Percentiles rank a stretch among this genome's conserved stretches.
These are phyloP conservation scores for Hyposoter didymator DNA, from an alignment of 2,888 invertebrate genomes.

Conservation along the genomic window DNA sequence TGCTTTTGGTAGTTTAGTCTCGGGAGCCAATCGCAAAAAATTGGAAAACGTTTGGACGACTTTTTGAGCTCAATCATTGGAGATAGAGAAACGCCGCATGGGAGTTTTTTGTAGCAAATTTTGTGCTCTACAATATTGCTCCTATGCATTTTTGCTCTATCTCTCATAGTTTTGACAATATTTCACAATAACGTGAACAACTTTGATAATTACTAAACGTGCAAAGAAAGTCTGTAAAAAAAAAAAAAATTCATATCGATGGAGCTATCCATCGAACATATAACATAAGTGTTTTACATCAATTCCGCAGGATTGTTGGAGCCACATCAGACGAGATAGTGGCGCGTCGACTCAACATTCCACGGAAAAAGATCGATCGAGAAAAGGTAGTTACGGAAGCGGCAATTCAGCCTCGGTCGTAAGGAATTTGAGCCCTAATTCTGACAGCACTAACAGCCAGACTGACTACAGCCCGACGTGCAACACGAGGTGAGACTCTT, in stretches of 20 bases:
- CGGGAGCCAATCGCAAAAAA: background rate
- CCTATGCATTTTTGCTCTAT: background rate
- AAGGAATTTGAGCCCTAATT: conserved; percentile 80
- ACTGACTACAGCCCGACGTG: conserved; percentile 82
- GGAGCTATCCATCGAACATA: too few species aligned
- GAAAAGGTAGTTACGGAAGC: conserved; percentile 78
- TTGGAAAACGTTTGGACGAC: background rate
- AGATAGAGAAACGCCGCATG: background rate
- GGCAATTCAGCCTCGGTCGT: conserved; percentile 78
- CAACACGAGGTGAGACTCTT: conserved; percentile 79
- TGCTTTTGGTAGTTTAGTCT: background rate
- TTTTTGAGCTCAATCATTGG: background rate
- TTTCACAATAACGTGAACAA: background rate
- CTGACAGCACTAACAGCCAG: conserved; percentile 82
- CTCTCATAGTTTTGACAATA: background rate
- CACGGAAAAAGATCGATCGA: conserved; percentile 81
- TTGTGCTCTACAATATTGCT: background rate
- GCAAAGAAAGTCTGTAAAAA: background rate
- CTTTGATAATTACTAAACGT: background rate
- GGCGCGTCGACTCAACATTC: conserved; percentile 91
- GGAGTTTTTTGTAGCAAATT: background rate
- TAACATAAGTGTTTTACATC: conserved; percentile 18
- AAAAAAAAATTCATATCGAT: background rate
- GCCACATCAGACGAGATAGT: conserved; percentile 87
- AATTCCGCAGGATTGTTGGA: conserved; percentile 80